Base-by-base conservation (phyloP, 2,113 vertebrate genomes). In the Onychorhynchus coronatus region DNA sequence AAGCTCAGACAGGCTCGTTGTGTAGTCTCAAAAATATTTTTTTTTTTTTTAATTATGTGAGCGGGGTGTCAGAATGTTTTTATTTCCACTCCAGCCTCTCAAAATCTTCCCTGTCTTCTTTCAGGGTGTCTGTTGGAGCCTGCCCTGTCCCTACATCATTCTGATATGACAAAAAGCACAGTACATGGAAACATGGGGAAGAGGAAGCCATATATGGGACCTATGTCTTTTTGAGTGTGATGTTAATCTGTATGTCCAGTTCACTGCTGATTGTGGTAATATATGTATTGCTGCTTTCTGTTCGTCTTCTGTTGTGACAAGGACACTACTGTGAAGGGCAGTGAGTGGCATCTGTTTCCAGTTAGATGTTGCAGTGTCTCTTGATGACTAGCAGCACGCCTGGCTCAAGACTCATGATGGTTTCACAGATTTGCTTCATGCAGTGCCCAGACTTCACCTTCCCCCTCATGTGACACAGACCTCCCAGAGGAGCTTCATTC, bases 291-390 rank as follows among this genome's bases (percentile, higher is more conserved):
- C 12, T 79, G 35, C 53, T 61, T 89, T 75, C 37, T 89, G 42
- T 63, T 49, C 4, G 0, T 31, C 61, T 67, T 61, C 33, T 62
- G 61, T 41, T 30, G 14, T 8, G n/a, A 23, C 28, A 44, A 3
- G 19, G 35, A 8, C 0, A 7, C 47, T 28, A 6, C 30, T 61
- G 30, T 28, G 39, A 77, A 28, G 11, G 72, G 46, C 2, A 0
- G 27, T 21, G 25, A 30, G 35, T 78, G 47, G 25, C 30, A 42
- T 7, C 20, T 8, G 16, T 44, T 67, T 39, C 52, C 41, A 49
- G 59, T 30, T 66, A 18, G 23, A 25, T 6, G 12, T 30, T 55
- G 52, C 22, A 22, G 31, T 7, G 17, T 30, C 13, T 84, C 59
- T 47, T 6, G 11, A 37, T 28, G 56, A 33, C 30, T 11, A 14